phyloP scores from a whole-genome alignment of 2,113 vertebrate genomes.

The Grallaria varia region DNA sequence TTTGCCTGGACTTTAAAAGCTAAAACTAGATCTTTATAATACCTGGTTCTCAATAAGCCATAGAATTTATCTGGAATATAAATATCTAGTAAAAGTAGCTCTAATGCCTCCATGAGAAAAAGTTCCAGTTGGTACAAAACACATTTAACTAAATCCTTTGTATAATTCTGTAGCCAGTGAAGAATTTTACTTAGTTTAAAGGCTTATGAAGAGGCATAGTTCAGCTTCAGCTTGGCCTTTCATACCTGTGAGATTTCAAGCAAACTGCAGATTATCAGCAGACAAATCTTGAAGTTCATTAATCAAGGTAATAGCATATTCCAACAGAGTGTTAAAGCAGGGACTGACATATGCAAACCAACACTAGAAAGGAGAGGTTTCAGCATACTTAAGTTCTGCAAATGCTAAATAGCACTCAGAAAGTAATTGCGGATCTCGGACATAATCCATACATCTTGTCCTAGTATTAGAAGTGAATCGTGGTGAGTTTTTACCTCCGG shows the following conservation, averaged over 20 bases:
- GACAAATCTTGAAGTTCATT: background rate
- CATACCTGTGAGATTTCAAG: background rate
- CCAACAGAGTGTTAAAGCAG: background rate
- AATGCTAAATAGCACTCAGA: slow-evolving; percentile 39
- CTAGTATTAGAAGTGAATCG: background rate
- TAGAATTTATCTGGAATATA: background rate
- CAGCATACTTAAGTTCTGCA: background rate
- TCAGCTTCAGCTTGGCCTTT: background rate
- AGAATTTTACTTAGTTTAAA: slow-evolving; percentile 14
- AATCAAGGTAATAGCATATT: slow-evolving; percentile 33
- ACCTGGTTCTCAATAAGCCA: background rate
- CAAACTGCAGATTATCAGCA: background rate
- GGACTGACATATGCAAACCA: slow-evolving; percentile 24
- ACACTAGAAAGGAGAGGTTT: background rate
- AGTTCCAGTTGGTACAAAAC: background rate
- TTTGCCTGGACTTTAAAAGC: background rate
- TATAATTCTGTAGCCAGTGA: background rate
- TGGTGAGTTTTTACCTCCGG: background rate
- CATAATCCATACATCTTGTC: slow-evolving; percentile 32
- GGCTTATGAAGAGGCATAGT: background rate
- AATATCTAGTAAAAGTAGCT: background rate
- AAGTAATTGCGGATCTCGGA: background rate
- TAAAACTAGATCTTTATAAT: background rate
- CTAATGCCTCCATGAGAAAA: background rate
- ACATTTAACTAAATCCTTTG: background rate